A percentile compares a stretch with the other conserved stretches of the same genome.
Evolutionary conservation across 2,888 invertebrate species (phyloP).

Genomic region (Xylophagus ater): DNA sequence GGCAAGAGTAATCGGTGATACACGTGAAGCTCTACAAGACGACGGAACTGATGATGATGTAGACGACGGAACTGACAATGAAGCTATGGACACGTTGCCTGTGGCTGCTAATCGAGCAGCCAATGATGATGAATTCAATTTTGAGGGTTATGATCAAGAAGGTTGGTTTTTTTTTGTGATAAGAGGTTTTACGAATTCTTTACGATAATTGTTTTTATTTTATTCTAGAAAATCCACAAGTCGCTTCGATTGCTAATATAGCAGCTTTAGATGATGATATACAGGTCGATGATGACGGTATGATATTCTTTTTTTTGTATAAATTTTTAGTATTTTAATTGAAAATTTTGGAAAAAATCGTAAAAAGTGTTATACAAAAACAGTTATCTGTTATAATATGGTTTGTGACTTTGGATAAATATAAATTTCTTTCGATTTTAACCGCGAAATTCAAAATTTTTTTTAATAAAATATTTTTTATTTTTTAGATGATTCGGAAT

Average conservation of each 20-base stretch:
- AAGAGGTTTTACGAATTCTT: neutral
- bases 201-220: neutral
- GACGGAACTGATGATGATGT: conserved; percentile 30
- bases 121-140: conserved; percentile 57
- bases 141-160: conserved; percentile 62
- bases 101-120: no score
- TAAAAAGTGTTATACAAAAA: no score
- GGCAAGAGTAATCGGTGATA: conserved; percentile 61
- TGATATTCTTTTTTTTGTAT: neutral
- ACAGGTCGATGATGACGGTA: conserved; percentile 31
- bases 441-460: no score
- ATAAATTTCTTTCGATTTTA: neutral
- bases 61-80: conserved; percentile 25
- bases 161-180: conserved; percentile 14
- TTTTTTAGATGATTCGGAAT: conserved; percentile 52
- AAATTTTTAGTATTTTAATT: no score
- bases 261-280: conserved; percentile 31
- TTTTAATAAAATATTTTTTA: neutral
- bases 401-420: no score
- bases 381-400: no score
- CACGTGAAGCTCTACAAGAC: conserved; percentile 31
- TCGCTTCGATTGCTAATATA: conserved; percentile 37
- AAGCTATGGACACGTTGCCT: conserved; percentile 33
- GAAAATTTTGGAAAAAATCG: no score
- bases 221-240: conserved; percentile 18